Base-by-base conservation (phyloP, 1,140 invertebrate species). In the Amphibalanus amphitrite region DNA sequence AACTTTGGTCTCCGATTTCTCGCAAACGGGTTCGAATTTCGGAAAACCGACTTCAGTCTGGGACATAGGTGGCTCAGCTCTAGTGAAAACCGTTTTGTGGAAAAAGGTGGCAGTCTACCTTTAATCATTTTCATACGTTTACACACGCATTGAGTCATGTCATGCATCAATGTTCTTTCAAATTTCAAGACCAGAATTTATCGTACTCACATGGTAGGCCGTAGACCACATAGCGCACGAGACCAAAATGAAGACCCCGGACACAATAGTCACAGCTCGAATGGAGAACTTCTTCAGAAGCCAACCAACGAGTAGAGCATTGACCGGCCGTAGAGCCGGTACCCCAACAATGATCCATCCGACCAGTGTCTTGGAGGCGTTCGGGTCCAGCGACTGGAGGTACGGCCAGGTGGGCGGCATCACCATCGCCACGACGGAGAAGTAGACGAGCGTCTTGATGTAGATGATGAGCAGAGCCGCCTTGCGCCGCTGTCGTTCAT, bases 181-280 rank as follows among this genome's bases (percentile, higher is more conserved):
- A n/a, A n/a, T n/a, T n/a, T n/a, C n/a, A n/a, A n/a, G n/a, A n/a
- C n/a, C n/a, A n/a, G n/a, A n/a, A n/a, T n/a, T n/a, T n/a, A n/a
- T n/a, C n/a, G n/a, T n/a, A 38, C 38, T 17, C 38, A 38, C 38
- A 38, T 38, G 38, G 17, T 38, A 38, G 17, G 38, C 38, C 6
- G 38, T 38, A 38, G 64, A 65, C 64, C 64, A 65, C 64, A 65
- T 65, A 25, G 64, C 64, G 64, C 64, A 65, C 6, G 64, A 65
- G 4, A 23, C 26, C 64, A 65, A 6, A 25, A 65, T 26, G 26
- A 65, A 65, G 4, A 65, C 8, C 10, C 64, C 64, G 10, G 64
- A 65, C 3, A 65, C 20, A 6, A 65, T 65, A 6, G 64, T 65
- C 64, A 65, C 64, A 6, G 26, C 6, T 23, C 64, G 20, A 25